These are phyloP conservation scores for Alethe castanea DNA, from an alignment of 2,113 vertebrate genomes.

Conservation along the genomic window DNA sequence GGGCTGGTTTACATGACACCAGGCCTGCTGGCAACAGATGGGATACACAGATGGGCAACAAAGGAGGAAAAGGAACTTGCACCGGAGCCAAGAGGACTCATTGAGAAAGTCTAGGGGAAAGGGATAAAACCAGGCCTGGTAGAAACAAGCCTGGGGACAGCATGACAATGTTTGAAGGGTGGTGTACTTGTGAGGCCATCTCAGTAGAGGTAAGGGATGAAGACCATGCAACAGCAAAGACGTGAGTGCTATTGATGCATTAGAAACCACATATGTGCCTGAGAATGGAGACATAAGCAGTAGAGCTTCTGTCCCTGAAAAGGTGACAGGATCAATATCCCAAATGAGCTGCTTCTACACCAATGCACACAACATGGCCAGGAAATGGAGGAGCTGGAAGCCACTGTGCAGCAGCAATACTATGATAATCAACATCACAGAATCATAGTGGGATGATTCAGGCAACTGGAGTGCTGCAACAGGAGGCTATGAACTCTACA, in stretches of 20 bases:
- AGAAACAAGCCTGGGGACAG: background rate
- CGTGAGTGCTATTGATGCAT: rapidly evolving
- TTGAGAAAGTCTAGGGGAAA: background rate
- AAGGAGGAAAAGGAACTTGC: background rate
- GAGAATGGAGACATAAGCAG: background rate
- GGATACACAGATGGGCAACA: background rate
- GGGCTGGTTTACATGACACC: background rate
- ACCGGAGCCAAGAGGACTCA: background rate
- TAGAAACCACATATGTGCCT: background rate
- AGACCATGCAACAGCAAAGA: background rate
- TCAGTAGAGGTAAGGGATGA: rapidly evolving
- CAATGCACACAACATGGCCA: no score
- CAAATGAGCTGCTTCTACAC: background rate
- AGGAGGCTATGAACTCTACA: background rate
- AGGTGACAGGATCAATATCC: background rate
- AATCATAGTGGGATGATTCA: background rate
- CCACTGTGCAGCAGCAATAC: background rate
- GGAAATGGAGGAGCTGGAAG: background rate
- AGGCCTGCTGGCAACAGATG: background rate
- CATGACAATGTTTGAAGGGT: background rate
- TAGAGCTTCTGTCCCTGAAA: background rate
- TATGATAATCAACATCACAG: background rate
- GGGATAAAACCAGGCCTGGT: background rate
- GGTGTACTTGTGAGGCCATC: background rate
- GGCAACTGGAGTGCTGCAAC: background rate